Conservation (phyloP, 2,797 vertebrate genomes). For the Spea hammondii region DNA sequence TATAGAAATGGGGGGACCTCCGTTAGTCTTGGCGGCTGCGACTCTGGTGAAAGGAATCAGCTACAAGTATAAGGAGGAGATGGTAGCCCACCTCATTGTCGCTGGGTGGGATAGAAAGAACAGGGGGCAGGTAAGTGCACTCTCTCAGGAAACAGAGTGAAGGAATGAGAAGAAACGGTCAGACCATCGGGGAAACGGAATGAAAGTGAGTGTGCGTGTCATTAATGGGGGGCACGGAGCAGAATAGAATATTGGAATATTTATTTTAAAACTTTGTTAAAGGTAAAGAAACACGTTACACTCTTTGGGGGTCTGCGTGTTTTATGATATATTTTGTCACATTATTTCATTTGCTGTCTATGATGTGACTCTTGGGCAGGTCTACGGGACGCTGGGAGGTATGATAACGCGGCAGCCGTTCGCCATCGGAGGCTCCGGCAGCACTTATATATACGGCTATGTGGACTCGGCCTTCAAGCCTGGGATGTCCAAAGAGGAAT, state of each 20-base stretch:
- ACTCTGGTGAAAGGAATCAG: conserved; percentile 74
- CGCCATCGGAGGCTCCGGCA: conserved; percentile 81
- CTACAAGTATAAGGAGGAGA: conserved; percentile 78
- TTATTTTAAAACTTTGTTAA: too few species aligned
- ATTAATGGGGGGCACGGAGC: too few species aligned
- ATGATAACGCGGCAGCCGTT: conserved; percentile 79
- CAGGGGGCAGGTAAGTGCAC: conserved; percentile 73
- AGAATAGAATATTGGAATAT: too few species aligned
- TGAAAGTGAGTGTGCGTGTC: too few species aligned
- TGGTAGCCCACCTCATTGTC: conserved; percentile 79
- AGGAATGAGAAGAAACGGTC: background rate
- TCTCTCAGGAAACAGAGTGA: background rate
- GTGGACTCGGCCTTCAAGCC: conserved; percentile 77
- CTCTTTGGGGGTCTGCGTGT: too few species aligned
- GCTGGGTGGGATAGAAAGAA: conserved; percentile 81
- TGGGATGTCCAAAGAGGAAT: conserved; percentile 72
- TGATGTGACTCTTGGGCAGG: conserved; percentile 61
- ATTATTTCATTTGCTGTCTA: too few species aligned
- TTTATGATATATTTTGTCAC: too few species aligned
- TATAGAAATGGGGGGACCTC: conserved; percentile 74
- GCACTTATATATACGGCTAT: conserved; percentile 80
- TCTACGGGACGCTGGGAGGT: conserved; percentile 78
- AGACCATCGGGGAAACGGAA: too few species aligned
- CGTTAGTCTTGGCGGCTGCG: conserved; percentile 77
- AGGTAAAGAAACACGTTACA: too few species aligned